Evolutionary conservation across 2,113 vertebrate genomes (phyloP), one percentile per base, ranked within the genome.

Genomic region (Ochotona princeps): DNA sequence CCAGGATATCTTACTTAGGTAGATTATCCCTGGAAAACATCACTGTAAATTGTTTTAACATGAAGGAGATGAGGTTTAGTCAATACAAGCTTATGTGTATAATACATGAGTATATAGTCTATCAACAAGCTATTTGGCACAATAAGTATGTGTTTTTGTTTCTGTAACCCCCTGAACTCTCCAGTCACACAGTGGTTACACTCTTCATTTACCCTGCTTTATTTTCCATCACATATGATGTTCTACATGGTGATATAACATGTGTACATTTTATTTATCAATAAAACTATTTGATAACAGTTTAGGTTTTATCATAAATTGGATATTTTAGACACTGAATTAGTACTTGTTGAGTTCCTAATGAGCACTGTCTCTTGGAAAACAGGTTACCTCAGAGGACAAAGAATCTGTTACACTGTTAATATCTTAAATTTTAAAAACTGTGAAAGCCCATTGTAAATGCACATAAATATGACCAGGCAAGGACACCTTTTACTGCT

Each of bases 341-440:
- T 78, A 66, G 66, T 28, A 75, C 75, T 61, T 86, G 63, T 38
- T 72, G 54, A 87, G 82, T 90, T 76, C 83, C 54, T 49, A 14
- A 57, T 76, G 18, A 87, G 21, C 14, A 13, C 51, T 76, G 35
- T 11, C 11, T 11, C 47, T 49, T 78, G 47, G 66, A 66, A 90
- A 79, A 7, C 26, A 60, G 15, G 25, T 30, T 25, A 73, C 14
- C 66, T 83, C 2, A 49, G 32, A 87, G 73, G 35, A 17, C 30
- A 73, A 35, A 92, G 54, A 67, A 70, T 20, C 83, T 54, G n/a
- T 57, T 18, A 57, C 69, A 70, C 11, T 38, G 69, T 20, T 92
- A 14, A 70, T 87, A 38, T 75, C 90, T 38, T 79, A n/a, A 80
- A 15, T 92, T 83, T 20, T 90, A 30, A 30, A 87, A 49, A 87